phyloP scores from a whole-genome alignment of 2,113 vertebrate species.

The Dolichallabes microphthalmus region DNA sequence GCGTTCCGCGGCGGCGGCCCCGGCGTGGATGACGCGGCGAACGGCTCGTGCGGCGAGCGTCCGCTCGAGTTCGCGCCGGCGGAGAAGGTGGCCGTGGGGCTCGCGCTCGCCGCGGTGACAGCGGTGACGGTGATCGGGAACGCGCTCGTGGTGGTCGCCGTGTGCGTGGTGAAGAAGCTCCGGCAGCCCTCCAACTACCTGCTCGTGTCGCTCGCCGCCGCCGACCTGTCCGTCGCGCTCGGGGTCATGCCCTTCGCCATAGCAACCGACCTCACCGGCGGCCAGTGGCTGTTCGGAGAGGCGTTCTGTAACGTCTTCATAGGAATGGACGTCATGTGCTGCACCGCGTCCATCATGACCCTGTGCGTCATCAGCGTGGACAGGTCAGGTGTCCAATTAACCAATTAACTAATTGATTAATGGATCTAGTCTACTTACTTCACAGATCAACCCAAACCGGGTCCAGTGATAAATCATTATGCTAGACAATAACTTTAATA shows the following conservation, averaged over 20 bases:
- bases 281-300: slow-evolving; percentile 78
- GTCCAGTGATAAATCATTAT: not conserved
- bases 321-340: slow-evolving; percentile 81
- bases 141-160: slow-evolving; percentile 77
- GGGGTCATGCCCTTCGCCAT: slow-evolving; percentile 80
- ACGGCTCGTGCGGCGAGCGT: slow-evolving; percentile 73
- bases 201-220: slow-evolving; percentile 76
- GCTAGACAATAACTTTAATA: not conserved
- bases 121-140: slow-evolving; percentile 79
- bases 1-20: not conserved
- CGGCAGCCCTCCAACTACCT: slow-evolving; percentile 80
- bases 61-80: slow-evolving; percentile 67
- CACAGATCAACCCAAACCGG: not conserved
- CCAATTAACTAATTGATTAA: not conserved
- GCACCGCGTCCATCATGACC: slow-evolving; percentile 80
- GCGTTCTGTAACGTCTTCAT: slow-evolving; percentile 81
- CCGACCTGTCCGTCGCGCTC: slow-evolving; percentile 77
- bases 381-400: slow-evolving; percentile 62
- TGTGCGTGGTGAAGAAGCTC: slow-evolving; percentile 79
- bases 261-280: slow-evolving; percentile 78
- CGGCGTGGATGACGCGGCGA: slow-evolving; percentile 29
- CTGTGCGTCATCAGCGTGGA: slow-evolving; percentile 81
- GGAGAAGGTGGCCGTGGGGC: slow-evolving; percentile 75
- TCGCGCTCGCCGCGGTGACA: slow-evolving; percentile 74
- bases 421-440: too few relatives aligned